Base-by-base conservation (phyloP, 2,888 invertebrate species). In the Eupithecia dodoneata region DNA sequence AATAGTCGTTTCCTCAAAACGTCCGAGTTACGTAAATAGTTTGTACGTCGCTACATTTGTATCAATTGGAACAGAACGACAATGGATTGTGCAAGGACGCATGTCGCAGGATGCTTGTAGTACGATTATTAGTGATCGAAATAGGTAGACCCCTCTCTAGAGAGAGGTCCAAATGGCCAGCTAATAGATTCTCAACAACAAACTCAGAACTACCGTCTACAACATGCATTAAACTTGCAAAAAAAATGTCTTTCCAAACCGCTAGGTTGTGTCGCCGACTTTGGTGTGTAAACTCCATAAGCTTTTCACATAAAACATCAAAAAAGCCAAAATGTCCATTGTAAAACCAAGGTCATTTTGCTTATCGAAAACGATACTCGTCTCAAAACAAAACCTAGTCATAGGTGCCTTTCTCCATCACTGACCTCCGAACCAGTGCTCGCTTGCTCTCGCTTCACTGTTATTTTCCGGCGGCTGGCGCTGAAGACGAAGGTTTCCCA, bases 41-140 rank as follows among this genome's bases (percentile, higher is more conserved):
- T 63, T 18, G 63, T 63, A 30, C 63, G 18, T 63, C 81, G 81
- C 83, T 85, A 85, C 87, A 89, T 87, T 88, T 85, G 88, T 87
- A 87, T 88, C 88, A 89, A 93, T 89, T 93, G 91, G 91, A 92
- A 93, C 92, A 89, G 87, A 91, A 88, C 87, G 86, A 91, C 92
- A 93, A 93, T 92, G 85, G 89, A 77, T 90, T 89, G 90, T 87
- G 92, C 89, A 91, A 91, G 86, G 87, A 86, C 87, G 30, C 63
- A 63, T 18, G 18, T 59, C 59, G 18, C 59, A 59, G 59, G 59
- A 59, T 18, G n/a, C 18, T 9, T 59, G 52, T 52, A 52, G 52
- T 5, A 52, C 15, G 13, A 15, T 15, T 15, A 52, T 15, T 52
- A 52, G 15, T 52, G 52, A 52, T 13, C 52, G 52, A 15, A 52